phyloP scores from a whole-genome alignment of 2,888 invertebrate species.

The Habrosyne pyritoides region DNA sequence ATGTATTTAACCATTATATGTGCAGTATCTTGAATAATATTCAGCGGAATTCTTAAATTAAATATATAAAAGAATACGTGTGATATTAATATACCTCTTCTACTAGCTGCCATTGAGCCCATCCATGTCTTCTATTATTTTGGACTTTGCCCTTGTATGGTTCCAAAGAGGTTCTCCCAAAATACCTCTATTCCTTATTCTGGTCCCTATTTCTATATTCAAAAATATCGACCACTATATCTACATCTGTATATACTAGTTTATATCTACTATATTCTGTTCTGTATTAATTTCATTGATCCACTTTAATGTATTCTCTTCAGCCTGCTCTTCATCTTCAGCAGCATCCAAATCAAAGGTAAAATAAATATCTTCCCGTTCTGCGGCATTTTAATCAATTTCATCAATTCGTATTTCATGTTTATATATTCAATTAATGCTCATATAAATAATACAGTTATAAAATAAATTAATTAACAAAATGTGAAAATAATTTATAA shows the following conservation, averaged over 20 bases:
- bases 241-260: neutral
- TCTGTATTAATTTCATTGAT: neutral
- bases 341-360: conserved; percentile 18
- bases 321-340: conserved; percentile 16
- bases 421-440: neutral
- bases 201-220: neutral
- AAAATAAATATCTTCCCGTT: conserved; percentile 16
- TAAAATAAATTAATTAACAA: neutral
- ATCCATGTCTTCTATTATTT: neutral
- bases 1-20: too few species aligned
- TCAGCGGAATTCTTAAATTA: too few species aligned
- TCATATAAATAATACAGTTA: neutral
- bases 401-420: conserved; percentile 7
- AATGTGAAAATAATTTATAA: neutral
- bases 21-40: too few species aligned
- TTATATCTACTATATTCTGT: neutral
- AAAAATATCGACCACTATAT: neutral
- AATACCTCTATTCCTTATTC: neutral
- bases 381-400: conserved; percentile 10
- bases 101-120: too few species aligned
- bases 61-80: too few species aligned
- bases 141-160: too few species aligned
- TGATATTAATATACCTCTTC: too few species aligned
- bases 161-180: neutral
- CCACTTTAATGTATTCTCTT: neutral